phyloP scores from a whole-genome alignment of 2,888 invertebrate species.

The Drosophila subsilvestris region DNA sequence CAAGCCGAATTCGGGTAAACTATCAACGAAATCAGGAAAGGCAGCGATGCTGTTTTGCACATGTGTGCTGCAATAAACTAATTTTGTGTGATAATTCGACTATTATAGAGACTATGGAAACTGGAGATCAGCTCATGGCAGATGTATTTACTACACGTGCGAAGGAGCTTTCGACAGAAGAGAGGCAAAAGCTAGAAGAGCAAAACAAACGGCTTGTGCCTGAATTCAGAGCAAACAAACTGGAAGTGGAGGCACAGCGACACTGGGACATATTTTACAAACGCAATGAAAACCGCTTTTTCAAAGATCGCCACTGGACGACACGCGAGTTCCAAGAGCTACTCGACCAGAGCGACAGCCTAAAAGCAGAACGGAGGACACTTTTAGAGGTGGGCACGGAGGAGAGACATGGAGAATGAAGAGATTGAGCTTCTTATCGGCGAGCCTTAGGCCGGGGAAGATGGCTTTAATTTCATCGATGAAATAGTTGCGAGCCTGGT shows the following conservation, averaged over 20 bases:
- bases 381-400: slow-evolving; percentile 90
- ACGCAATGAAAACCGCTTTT: slow-evolving; percentile 96
- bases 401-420: no score
- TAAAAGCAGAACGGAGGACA: slow-evolving; percentile 75
- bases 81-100: no score
- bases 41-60: no score
- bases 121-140: slow-evolving; percentile 2
- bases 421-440: slow-evolving; percentile 87
- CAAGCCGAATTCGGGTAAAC: no score
- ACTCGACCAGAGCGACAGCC: slow-evolving; percentile 84
- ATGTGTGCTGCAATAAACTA: no score
- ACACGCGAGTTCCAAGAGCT: slow-evolving; percentile 96
- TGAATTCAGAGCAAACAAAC: slow-evolving; percentile 89
- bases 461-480: slow-evolving; percentile 88
- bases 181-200: slow-evolving; percentile 86
- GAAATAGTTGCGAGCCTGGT: slow-evolving; percentile 86
- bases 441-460: slow-evolving; percentile 89
- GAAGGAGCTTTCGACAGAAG: slow-evolving; percentile 85
- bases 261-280: slow-evolving; percentile 99
- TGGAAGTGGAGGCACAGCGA: slow-evolving; percentile 93
- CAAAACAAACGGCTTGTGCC: slow-evolving; percentile 90
- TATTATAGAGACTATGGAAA: neutral
- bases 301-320: slow-evolving; percentile 98
- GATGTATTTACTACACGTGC: slow-evolving; percentile 64
- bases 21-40: no score